These are phyloP conservation scores for Acyrthosiphon pisum DNA, from an alignment of 1,140 invertebrate genomes.

Conservation along the genomic window DNA sequence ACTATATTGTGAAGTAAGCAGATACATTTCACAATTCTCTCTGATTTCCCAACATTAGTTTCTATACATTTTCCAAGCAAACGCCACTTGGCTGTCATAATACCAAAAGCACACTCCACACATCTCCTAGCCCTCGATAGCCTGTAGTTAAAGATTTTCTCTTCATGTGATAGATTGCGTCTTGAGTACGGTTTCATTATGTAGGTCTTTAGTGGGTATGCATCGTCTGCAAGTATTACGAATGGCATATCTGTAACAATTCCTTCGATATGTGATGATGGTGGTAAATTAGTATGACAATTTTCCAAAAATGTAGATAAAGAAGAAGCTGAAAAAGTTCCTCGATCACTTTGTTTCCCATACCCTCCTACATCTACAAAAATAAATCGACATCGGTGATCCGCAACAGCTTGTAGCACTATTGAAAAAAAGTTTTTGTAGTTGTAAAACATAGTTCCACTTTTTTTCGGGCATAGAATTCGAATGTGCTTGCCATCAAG, in stretches of 20 bases:
- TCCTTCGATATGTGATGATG: constrained; percentile 25
- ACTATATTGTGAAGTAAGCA: too few species aligned
- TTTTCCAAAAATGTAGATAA: constrained; percentile 23
- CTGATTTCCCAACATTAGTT: too few species aligned
- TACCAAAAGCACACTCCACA: too few species aligned
- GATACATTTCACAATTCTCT: too few species aligned
- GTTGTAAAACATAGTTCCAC: constrained; percentile 64
- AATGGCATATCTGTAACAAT: constrained; percentile 23
- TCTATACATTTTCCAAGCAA: too few species aligned
- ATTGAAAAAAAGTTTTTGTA: constrained; percentile 66
- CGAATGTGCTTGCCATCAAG: constrained; percentile 66
- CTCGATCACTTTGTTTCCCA: constrained; percentile 58
- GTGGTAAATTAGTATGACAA: constrained; percentile 20
- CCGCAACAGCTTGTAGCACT: constrained; percentile 63
- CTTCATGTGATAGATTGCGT: too few species aligned
- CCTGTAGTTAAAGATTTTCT: too few species aligned
- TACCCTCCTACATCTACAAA: constrained; percentile 61
- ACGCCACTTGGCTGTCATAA: too few species aligned
- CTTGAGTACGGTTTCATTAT: too few species aligned
- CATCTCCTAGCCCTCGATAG: too few species aligned
- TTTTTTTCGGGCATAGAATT: constrained; percentile 62
- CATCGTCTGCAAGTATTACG: constrained; percentile 30
- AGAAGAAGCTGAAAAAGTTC: constrained; percentile 41
- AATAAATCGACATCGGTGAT: constrained; percentile 62
- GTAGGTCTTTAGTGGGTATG: too few species aligned